phyloP scores from a whole-genome alignment of 2,113 vertebrate species.

The Taxidea taxus region DNA sequence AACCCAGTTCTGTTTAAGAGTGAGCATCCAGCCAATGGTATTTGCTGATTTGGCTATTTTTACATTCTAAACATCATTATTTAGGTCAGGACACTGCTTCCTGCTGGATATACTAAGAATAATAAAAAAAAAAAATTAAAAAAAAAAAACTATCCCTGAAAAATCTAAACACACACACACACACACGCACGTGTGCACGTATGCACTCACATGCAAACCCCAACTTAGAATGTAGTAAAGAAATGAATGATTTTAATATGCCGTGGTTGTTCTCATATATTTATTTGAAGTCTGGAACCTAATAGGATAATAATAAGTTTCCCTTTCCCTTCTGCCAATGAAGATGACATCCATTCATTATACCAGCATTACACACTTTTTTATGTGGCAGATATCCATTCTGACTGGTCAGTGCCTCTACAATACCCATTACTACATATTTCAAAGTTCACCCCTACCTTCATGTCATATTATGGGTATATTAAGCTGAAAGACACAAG shows the following conservation, averaged over 20 bases:
- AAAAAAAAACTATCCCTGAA: neutral
- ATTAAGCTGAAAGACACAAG: neutral
- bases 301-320: neutral
- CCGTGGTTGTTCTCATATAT: neutral
- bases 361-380: fast-evolving
- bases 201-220: neutral
- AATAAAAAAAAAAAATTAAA: neutral
- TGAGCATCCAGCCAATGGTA: neutral
- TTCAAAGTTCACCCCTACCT: neutral
- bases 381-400: neutral
- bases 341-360: neutral
- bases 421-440: neutral
- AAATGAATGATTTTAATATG: neutral
- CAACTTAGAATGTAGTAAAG: neutral
- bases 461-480: neutral
- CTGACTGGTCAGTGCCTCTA: neutral
- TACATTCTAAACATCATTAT: neutral
- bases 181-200: fast-evolving
- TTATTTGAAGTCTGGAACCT: neutral
- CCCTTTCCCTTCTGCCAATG: neutral
- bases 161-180: neutral
- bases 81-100: neutral
- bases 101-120: neutral
- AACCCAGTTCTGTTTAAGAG: neutral
- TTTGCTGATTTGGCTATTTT: neutral